Conservation (phyloP, 2,888 invertebrate genomes). For the Rhagonycha fulva region DNA sequence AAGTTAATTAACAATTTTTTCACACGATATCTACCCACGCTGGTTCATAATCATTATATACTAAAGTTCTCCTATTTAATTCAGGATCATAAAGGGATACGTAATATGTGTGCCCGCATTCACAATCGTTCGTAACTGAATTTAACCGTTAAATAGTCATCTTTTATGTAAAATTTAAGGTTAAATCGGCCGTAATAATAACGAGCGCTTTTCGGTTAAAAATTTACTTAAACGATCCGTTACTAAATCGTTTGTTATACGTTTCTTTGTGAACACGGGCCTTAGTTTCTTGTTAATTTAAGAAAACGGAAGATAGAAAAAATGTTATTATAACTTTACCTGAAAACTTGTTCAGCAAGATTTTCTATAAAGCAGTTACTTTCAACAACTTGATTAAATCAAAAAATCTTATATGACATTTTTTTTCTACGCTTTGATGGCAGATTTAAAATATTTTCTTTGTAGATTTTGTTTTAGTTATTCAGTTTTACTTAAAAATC, state of each 20-base stretch:
- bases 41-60: background rate
- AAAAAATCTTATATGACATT: background rate
- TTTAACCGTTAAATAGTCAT: no score
- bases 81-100: background rate
- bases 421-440: background rate
- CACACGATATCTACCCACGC: background rate
- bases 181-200: no score
- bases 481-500: background rate
- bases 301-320: background rate
- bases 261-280: no score
- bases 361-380: background rate
- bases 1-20: background rate
- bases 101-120: background rate
- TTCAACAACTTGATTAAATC: background rate
- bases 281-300: background rate
- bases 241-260: no score
- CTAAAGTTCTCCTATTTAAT: background rate
- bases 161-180: no score
- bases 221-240: no score
- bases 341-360: background rate
- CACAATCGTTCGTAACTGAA: no score
- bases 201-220: no score
- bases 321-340: background rate
- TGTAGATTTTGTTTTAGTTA: background rate
- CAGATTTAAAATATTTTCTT: background rate